phyloP scores from a whole-genome alignment of 2,888 invertebrate species.

The Drosophila affinis region DNA sequence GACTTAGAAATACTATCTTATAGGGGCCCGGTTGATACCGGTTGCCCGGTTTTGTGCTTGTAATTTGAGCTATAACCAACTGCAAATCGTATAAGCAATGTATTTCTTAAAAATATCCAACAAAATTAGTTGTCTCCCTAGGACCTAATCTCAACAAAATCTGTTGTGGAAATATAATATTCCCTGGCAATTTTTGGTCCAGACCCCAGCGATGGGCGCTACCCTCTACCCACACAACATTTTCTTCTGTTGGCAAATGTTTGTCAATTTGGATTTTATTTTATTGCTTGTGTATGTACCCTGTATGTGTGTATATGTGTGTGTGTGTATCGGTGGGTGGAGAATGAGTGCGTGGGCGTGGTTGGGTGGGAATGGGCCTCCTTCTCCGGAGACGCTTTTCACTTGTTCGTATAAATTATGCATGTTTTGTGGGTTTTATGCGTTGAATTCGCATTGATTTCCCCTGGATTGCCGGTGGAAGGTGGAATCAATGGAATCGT shows the following conservation, averaged over 20 bases:
- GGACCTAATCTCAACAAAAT: no score
- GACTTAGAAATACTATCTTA: no score
- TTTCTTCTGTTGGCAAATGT: conserved; percentile 38
- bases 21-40: no score
- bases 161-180: no score
- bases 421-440: conserved; percentile 56
- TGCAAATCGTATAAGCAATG: no score
- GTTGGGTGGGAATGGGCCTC: neutral
- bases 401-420: conserved; percentile 69
- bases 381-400: conserved; percentile 49
- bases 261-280: conserved; percentile 64
- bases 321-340: conserved; percentile 3
- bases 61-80: no score
- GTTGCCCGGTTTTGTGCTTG: no score
- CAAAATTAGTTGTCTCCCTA: no score
- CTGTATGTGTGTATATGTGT: conserved; percentile 5
- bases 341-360: no score
- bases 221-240: neutral
- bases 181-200: no score
- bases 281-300: conserved; percentile 40
- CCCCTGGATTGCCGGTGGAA: conserved; percentile 26
- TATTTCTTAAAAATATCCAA: no score
- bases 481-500: conserved; percentile 15
- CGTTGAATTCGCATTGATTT: conserved; percentile 63
- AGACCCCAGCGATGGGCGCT: neutral